Evolutionary conservation across 2,113 vertebrate species (phyloP).

Genomic region (Pampusana beccarii): DNA sequence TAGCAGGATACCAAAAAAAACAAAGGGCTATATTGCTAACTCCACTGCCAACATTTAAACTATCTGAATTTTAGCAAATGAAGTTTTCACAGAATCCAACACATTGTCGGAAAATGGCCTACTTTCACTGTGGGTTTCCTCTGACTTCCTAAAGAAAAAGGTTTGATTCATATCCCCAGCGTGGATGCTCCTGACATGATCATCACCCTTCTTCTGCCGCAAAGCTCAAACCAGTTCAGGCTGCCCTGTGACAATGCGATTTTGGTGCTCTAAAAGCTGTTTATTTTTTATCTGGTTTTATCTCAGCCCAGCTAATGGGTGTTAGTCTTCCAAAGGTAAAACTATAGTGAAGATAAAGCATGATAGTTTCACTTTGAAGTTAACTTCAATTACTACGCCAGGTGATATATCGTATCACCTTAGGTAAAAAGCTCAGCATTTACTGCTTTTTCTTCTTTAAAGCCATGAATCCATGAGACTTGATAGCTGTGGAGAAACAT

Average conservation of each 20-base stretch:
- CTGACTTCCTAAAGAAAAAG: background rate
- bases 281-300: constrained; percentile 10
- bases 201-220: background rate
- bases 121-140: background rate
- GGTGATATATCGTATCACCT: background rate
- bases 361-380: background rate
- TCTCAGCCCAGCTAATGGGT: background rate
- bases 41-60: background rate
- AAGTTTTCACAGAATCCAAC: background rate
- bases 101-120: background rate
- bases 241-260: background rate
- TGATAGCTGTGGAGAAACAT: constrained; percentile 16
- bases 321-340: background rate
- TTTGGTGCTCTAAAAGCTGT: background rate
- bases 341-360: background rate
- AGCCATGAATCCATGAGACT: background rate
- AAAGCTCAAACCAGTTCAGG: background rate
- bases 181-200: background rate
- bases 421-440: constrained; percentile 17
- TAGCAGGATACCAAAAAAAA: background rate
- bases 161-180: background rate
- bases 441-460: constrained; percentile 34
- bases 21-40: fast-evolving
- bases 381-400: background rate
- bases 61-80: background rate